phyloP scores from a whole-genome alignment of 2,113 vertebrate genomes.

The Peromyscus californicus region DNA sequence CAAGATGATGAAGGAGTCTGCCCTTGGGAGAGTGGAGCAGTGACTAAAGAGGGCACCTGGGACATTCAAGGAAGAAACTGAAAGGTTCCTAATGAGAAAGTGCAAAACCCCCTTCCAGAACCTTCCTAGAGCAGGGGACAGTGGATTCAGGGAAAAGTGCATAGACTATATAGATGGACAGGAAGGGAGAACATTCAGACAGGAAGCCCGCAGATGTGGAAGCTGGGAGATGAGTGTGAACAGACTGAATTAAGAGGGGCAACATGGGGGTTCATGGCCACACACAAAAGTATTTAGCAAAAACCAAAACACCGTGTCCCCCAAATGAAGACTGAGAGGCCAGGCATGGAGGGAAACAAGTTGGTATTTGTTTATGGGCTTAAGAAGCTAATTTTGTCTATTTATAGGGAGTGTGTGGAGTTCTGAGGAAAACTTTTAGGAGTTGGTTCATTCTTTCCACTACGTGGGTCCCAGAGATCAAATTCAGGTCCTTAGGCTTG shows the following conservation, averaged over 20 bases:
- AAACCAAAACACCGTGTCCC: background rate
- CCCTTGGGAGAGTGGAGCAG: background rate
- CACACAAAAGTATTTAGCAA: background rate
- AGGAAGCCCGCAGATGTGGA: fast-evolving
- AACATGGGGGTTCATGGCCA: background rate
- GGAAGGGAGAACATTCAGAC: background rate
- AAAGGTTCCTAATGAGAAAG: background rate
- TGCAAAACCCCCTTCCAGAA: background rate
- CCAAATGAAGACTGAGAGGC: fast-evolving
- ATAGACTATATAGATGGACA: fast-evolving
- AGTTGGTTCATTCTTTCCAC: background rate
- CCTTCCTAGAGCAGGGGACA: background rate
- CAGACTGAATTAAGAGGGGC: background rate
- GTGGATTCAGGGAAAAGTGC: fast-evolving
- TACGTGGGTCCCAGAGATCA: background rate
- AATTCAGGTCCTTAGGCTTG: background rate
- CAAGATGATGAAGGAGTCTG: no score
- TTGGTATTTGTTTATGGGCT: no score
- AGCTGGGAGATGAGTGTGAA: fast-evolving
- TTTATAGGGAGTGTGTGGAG: background rate
- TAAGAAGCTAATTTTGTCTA: background rate
- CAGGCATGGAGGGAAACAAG: fast-evolving
- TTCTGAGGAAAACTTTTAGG: background rate
- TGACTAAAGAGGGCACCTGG: fast-evolving
- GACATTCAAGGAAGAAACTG: fast-evolving